Evolutionary conservation across 2,113 vertebrate genomes (phyloP), one percentile per base, ranked within the genome.

Genomic region (Cervus canadensis): DNA sequence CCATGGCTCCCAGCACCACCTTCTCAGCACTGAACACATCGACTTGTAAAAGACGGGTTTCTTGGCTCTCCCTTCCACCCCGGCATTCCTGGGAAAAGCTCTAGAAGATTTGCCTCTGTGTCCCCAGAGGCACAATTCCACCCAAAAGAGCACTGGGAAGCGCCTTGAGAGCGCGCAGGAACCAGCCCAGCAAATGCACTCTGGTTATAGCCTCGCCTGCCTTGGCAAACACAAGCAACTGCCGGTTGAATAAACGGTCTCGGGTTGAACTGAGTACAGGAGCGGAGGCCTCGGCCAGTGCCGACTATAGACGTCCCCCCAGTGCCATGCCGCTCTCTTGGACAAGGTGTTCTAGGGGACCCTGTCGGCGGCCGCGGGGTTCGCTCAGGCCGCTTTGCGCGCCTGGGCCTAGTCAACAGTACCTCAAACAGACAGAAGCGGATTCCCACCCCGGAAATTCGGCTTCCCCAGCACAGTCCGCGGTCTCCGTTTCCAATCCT

Each of bases 321-420:
- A 54, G 17, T 0, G 1, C 45, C 10, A 8, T 0, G 1, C 45
- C 6, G 6, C 50, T 71, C 43, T 52, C 23, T 40, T 14, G 0
- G 11, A 64, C 43, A 21, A 81, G 19, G 43, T 71, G 25, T 45
- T 8, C 57, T 6, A n/a, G 21, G 30, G 43, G 17, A 57, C 50
- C 45, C 60, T 9, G 64, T 26, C 7, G 7, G 2, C 3, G 6
- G n/a, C 13, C 9, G 45, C 36, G 54, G 11, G 4, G 40, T 93
- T 76, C 2, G 7, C 81, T 78, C 25, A 30, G 25, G 25, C 2
- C 0, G 21, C 12, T 7, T 74, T 40, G 56, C 2, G 36, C 2
- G n/a, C 23, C 84, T 96, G n/a, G 23, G 40, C 30, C 7, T 2
- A 7, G 14, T 74, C 78, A 81, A 33, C 52, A 0, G 1, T 40